Percentiles rank a stretch among this genome's conserved stretches.
These are phyloP conservation scores for Leucoraja ocellata DNA, from an alignment of 2,797 vertebrate genomes.

Conservation along the genomic window DNA sequence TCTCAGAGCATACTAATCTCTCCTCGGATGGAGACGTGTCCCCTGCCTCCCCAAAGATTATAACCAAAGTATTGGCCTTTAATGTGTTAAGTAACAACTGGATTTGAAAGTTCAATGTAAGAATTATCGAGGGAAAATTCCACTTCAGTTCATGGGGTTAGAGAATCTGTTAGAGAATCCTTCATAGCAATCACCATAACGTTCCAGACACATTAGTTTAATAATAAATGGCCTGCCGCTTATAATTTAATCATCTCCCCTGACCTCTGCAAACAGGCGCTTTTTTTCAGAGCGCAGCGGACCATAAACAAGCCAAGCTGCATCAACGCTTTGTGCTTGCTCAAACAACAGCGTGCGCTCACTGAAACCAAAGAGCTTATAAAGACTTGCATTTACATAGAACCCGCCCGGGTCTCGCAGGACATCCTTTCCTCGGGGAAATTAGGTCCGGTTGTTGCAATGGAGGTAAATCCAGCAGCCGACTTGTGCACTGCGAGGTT, in stretches of 20 bases:
- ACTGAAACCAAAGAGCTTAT: neutral
- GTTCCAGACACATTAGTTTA: neutral
- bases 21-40: neutral
- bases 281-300: neutral
- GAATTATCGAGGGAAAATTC: neutral
- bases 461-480: neutral
- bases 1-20: neutral
- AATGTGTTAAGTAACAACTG: neutral
- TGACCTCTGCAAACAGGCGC: neutral
- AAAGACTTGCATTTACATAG: neutral
- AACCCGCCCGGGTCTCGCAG: neutral
- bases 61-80: neutral
- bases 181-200: neutral
- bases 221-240: constrained; percentile 21
- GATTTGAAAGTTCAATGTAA: neutral
- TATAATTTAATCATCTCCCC: neutral
- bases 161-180: neutral
- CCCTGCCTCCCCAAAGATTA: too few species aligned
- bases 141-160: neutral
- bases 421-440: neutral
- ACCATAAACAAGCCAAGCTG: neutral
- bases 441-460: neutral
- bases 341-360: neutral
- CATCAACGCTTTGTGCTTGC: neutral
- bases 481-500: too few species aligned